Conservation (phyloP, 2,888 invertebrate genomes). For the Venusia cambrica region DNA sequence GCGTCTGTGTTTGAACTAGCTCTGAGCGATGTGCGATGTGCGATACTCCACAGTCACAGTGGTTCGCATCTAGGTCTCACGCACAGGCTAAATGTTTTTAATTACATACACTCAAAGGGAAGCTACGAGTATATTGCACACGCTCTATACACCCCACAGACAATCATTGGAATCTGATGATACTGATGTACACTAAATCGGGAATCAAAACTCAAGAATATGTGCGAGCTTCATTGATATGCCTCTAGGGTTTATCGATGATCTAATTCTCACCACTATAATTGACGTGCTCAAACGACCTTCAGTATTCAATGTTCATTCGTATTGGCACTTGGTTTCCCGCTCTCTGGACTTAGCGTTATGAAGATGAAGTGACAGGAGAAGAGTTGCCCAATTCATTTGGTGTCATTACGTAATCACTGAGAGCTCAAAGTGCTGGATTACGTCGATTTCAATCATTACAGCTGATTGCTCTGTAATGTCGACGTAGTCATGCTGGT, state of each 20-base stretch:
- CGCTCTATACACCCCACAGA: too few species aligned
- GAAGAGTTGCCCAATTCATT: constrained; percentile 17
- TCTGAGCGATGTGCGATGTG: too few species aligned
- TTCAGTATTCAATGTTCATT: too few species aligned
- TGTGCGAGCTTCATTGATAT: too few species aligned
- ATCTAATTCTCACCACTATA: too few species aligned
- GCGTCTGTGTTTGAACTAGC: constrained; percentile 29
- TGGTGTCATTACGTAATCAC: constrained; percentile 13
- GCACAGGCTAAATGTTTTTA: constrained; percentile 18
- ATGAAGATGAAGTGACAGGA: constrained; percentile 22
- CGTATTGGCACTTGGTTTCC: constrained; percentile 2
- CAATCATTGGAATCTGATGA: not conserved
- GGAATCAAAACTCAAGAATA: too few species aligned
- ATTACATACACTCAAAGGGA: constrained; percentile 5
- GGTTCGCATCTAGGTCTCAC: constrained; percentile 32
- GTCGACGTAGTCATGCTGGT: too few species aligned
- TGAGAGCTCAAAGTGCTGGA: constrained; percentile 19
- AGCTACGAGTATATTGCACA: too few species aligned
- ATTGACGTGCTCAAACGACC: too few species aligned
- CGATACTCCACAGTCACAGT: constrained; percentile 27
- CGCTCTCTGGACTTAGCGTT: constrained; percentile 13
- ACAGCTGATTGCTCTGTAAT: too few species aligned
- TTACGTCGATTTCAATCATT: constrained; percentile 20
- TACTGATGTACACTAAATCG: too few species aligned
- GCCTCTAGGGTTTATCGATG: too few species aligned